phyloP scores from a whole-genome alignment of 35 echinoderm and acorn worm genomes.

The Ophiothrix spiculata region DNA sequence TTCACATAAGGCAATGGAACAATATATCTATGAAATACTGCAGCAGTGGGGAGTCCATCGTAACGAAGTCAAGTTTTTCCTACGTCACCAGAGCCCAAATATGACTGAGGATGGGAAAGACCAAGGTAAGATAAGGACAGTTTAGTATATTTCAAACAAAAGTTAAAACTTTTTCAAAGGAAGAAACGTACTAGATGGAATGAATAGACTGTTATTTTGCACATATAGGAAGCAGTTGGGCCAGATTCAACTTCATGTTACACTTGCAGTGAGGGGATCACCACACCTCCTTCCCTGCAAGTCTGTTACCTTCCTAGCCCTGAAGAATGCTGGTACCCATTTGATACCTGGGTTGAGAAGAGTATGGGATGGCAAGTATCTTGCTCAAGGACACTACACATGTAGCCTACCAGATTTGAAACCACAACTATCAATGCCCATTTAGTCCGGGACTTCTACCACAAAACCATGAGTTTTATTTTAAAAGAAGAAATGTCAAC shows the following conservation, averaged over 20 bases:
- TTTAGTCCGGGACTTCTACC: no score
- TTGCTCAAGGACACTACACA: no score
- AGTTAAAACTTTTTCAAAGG: background rate
- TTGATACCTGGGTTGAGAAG: no score
- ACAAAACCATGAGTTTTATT: no score
- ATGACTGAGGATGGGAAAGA: background rate
- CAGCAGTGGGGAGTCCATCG: constrained; percentile 82
- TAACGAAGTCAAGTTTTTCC: constrained; percentile 84
- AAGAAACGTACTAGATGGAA: background rate
- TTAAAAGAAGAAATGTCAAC: no score
- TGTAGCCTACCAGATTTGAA: no score
- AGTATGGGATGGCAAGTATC: no score
- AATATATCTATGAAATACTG: constrained; percentile 78
- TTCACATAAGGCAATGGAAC: constrained; percentile 49
- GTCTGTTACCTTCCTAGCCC: background rate
- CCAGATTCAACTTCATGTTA: background rate
- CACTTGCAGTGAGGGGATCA: background rate
- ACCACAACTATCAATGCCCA: no score
- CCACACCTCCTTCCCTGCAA: background rate
- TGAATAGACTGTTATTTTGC: no score
- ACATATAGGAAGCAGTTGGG: background rate
- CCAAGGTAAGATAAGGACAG: constrained; percentile 34
- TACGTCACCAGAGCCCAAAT: constrained; percentile 69
- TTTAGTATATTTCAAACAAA: no score
- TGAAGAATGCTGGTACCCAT: background rate